Conservation (phyloP, 2,113 vertebrate species). For the human region GRCh38 chr3:31224001-31224500, state of each 20-base stretch:
- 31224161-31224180: not conserved
- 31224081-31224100: not conserved
- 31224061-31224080: not conserved
- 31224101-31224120: no score
- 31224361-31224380: constrained; percentile 47
- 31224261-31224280: not conserved
- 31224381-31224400: constrained; percentile 43
- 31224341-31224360: not conserved
- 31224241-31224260: not conserved
- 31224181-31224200: not conserved
- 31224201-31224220: not conserved
- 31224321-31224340: constrained; percentile 45
- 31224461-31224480: not conserved
- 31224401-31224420: constrained; percentile 35
- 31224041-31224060: not conserved
- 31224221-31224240: not conserved
- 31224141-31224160: no score
- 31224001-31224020: not conserved
- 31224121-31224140: not conserved
- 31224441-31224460: constrained; percentile 39
- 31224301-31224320: not conserved
- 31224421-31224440: constrained; percentile 51
- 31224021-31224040: not conserved
- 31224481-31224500: constrained; percentile 45
- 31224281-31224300: not conserved